Evolutionary conservation across 1,140 invertebrate species (phyloP).

Genomic region (Neodiprion fabricii): DNA sequence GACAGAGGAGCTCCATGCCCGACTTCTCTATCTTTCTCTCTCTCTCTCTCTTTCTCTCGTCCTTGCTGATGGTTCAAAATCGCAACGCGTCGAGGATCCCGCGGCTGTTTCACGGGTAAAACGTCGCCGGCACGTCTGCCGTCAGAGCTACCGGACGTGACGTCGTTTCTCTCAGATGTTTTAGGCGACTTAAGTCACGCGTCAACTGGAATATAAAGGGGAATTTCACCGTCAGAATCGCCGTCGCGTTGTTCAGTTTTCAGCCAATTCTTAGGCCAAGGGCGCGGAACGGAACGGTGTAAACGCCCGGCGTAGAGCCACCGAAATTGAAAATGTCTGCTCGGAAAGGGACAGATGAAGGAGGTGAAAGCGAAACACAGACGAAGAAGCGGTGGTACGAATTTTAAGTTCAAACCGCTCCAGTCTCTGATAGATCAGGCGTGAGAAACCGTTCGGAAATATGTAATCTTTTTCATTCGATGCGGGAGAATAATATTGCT

Average conservation of each 20-base stretch:
- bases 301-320: not conserved
- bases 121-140: constrained; percentile 32
- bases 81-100: not conserved
- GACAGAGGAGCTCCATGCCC: constrained; percentile 30
- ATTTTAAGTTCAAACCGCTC: not conserved
- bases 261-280: constrained; percentile 22
- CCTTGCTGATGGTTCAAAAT: constrained; percentile 4
- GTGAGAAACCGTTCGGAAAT: too few relatives aligned
- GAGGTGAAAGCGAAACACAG: not conserved
- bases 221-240: not conserved
- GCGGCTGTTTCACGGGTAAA: not conserved
- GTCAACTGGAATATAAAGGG: constrained; percentile 3
- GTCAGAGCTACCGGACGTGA: constrained; percentile 34
- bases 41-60: constrained; percentile 28
- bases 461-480: too few relatives aligned
- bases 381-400: not conserved
- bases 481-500: not conserved
- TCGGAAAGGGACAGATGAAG: not conserved
- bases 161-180: constrained; percentile 29
- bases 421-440: not conserved
- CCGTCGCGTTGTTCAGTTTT: constrained; percentile 8
- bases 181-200: constrained; percentile 18
- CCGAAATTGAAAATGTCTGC: constrained; percentile 12
- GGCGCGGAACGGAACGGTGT: not conserved
- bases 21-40: constrained; percentile 15